Evolutionary conservation across 2,888 invertebrate genomes (phyloP), one percentile per base, ranked within the genome.

Genomic region (Minunthozetes semirufus): DNA sequence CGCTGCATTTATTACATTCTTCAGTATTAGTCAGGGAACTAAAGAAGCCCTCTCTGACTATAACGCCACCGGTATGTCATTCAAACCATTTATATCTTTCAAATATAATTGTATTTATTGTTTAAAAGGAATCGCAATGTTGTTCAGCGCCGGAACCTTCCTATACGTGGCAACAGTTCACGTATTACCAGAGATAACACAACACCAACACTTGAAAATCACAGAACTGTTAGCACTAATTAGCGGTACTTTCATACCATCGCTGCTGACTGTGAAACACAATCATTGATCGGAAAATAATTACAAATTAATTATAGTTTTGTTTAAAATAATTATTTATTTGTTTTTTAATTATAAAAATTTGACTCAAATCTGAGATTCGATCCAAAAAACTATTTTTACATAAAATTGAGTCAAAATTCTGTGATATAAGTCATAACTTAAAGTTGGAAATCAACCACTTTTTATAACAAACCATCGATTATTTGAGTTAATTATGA

Each of bases 121-220:
- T n/a, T 9, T 4, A n/a, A 56, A 46, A 76, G 98, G 93, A 83
- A 89, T 98, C 76, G 95, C 98, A 0, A 96, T 99, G 96, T 84
- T 99, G 48, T 99, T 99, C 84, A 97, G 97, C 61, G 99, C 97
- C 0, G 99, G 99, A 0, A 99, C 99, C 17, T 99, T 99, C 85
- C 86, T 99, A 0, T 99, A 98, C 82, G 99, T 99, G 1, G 95
- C 99, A 0, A 98, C 98, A 0, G 97, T 99, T 0, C 99, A 99
- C 83, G 97, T 99, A 0, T 83, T 99, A 71, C 98, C 99, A 0
- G 99, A 99, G 83, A 85, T 99, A 61, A 82, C 83, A 13, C 76
- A 77, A 25, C 68, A 77, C n/a, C 77, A 78, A 73, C 89, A 89
- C 0, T 87, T 97, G 66, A 88, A 87, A 76, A 86, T 89, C 76